Evolutionary conservation across 1,140 invertebrate species (phyloP).

Genomic region (Sinella curviseta): DNA sequence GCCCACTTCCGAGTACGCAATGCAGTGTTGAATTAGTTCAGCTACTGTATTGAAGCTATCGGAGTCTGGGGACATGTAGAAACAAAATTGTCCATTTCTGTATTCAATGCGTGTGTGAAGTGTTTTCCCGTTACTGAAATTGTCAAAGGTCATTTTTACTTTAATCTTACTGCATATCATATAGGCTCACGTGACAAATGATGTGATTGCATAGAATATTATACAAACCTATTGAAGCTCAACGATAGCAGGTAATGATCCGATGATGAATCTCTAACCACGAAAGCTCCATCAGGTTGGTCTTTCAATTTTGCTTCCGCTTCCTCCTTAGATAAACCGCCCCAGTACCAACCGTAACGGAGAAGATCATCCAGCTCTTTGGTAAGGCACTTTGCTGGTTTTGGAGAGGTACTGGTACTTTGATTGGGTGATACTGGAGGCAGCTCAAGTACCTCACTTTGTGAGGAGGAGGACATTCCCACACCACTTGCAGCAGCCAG

Average conservation of each 20-base stretch:
- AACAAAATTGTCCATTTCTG: slow-evolving; percentile 66
- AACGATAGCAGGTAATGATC: slow-evolving; percentile 69
- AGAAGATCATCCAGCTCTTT: slow-evolving; percentile 44
- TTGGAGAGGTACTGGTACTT: background rate
- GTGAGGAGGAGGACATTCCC: too few relatives aligned
- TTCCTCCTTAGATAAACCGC: slow-evolving; percentile 64
- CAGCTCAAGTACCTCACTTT: too few relatives aligned
- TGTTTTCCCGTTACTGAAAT: slow-evolving; percentile 69
- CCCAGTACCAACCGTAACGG: slow-evolving; percentile 64
- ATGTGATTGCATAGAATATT: background rate
- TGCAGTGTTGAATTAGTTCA: slow-evolving; percentile 70
- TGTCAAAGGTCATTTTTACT: slow-evolving; percentile 23
- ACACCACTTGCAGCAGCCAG: too few relatives aligned
- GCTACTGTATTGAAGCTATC: slow-evolving; percentile 68
- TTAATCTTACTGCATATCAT: background rate
- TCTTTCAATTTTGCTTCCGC: slow-evolving; percentile 66
- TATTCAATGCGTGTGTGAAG: slow-evolving; percentile 72
- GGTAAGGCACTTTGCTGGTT: slow-evolving; percentile 37
- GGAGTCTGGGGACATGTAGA: slow-evolving; percentile 64
- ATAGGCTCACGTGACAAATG: too few relatives aligned
- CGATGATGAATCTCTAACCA: slow-evolving; percentile 74
- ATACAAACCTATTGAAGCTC: slow-evolving; percentile 58
- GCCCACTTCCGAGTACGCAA: slow-evolving; percentile 67
- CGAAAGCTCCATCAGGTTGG: slow-evolving; percentile 74
- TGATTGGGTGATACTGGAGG: background rate